Evolutionary conservation across 2,113 vertebrate genomes (phyloP).

Genomic region (Plecotus auritus): DNA sequence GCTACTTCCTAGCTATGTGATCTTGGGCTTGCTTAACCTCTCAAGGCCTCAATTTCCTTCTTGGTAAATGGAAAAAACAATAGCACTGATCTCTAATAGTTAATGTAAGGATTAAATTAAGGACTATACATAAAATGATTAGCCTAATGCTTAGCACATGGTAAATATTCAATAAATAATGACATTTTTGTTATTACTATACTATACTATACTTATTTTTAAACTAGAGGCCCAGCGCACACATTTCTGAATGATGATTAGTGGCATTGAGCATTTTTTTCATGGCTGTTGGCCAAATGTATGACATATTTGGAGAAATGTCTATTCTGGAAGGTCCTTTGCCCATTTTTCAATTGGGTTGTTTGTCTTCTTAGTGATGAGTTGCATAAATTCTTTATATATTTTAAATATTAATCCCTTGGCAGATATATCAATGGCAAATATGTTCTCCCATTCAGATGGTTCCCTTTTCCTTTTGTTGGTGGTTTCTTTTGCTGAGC

Average conservation of each 20-base stretch:
- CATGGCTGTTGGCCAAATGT: neutral
- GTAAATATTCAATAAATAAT: neutral
- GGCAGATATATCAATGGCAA: neutral
- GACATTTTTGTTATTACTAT: neutral
- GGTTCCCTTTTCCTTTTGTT: neutral
- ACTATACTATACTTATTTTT: neutral
- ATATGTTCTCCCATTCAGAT: neutral
- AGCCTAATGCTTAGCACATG: neutral
- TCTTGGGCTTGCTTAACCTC: neutral
- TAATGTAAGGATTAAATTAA: neutral
- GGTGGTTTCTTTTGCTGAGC: neutral
- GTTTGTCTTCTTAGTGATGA: neutral
- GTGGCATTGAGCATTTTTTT: neutral
- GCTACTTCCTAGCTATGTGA: neutral
- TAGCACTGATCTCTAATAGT: neutral
- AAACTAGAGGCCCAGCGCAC: neutral
- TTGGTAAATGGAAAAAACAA: neutral
- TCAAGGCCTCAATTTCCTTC: neutral
- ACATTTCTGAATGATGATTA: neutral
- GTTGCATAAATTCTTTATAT: neutral
- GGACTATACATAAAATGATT: neutral
- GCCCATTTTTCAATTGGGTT: neutral
- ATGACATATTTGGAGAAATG: neutral
- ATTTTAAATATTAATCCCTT: neutral
- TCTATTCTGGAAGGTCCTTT: neutral